phyloP scores from a whole-genome alignment of 2,797 vertebrate species.

The Sebastes minor region DNA sequence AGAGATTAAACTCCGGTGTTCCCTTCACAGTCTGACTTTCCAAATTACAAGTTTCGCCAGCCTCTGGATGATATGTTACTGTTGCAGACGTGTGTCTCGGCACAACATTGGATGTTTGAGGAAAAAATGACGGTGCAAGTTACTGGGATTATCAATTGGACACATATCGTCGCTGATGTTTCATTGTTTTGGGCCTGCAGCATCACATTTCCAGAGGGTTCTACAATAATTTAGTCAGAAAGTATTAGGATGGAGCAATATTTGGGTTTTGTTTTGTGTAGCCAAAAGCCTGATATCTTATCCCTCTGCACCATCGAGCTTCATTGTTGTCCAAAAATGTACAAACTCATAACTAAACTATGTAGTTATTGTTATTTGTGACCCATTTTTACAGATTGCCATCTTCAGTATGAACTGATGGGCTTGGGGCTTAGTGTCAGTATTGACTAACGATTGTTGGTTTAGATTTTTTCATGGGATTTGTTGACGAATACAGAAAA shows the following conservation, averaged over 20 bases:
- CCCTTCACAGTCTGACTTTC: constrained; percentile 54
- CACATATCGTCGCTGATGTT: neutral
- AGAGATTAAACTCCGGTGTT: constrained; percentile 55
- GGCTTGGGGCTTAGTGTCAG: neutral
- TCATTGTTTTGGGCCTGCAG: neutral
- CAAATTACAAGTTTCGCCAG: constrained; percentile 34
- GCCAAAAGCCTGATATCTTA: neutral
- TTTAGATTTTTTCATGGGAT: neutral
- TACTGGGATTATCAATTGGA: constrained; percentile 3
- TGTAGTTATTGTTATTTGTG: neutral
- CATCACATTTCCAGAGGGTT: neutral
- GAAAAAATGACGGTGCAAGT: neutral
- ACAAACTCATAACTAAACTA: neutral
- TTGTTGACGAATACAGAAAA: no score
- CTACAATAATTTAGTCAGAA: neutral
- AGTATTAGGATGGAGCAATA: neutral
- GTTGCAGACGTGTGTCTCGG: neutral
- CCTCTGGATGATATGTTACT: constrained; percentile 19
- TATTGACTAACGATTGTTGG: neutral
- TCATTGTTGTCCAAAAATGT: neutral
- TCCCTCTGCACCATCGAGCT: neutral
- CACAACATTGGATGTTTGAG: neutral
- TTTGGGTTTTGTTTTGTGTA: neutral
- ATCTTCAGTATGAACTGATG: neutral
- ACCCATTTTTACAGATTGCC: neutral